phyloP scores from a whole-genome alignment of 2,113 vertebrate species.

The Camelus dromedarius region DNA sequence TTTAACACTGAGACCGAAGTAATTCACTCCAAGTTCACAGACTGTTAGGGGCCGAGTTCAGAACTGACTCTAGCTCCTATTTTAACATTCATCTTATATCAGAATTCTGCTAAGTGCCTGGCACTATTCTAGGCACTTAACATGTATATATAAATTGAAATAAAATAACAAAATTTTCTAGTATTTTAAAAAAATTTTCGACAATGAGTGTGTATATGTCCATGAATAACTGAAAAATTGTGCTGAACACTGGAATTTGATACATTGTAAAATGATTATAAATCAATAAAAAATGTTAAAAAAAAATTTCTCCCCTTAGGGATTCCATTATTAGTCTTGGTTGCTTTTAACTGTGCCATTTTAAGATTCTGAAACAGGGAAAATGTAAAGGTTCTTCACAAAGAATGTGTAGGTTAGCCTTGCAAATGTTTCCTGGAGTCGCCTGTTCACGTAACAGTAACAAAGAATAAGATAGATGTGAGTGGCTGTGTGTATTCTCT shows the following conservation, averaged over 20 bases:
- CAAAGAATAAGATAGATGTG: background rate
- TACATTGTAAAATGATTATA: too few relatives aligned
- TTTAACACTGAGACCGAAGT: background rate
- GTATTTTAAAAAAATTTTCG: background rate
- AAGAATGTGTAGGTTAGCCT: background rate
- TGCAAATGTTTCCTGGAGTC: background rate
- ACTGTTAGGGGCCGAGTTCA: background rate
- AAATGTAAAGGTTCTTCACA: background rate
- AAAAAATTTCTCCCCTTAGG: background rate
- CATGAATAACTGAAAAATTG: too few relatives aligned
- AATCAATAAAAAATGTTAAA: too few relatives aligned
- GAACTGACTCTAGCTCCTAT: background rate
- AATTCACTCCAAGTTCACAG: background rate
- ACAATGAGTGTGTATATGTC: too few relatives aligned
- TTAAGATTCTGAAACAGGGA: background rate
- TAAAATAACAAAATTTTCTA: background rate
- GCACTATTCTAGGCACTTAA: background rate
- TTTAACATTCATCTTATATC: background rate
- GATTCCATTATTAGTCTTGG: background rate
- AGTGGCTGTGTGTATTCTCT: background rate
- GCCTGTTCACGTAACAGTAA: background rate
- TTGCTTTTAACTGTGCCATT: background rate
- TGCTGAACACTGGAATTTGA: too few relatives aligned
- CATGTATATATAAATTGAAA: background rate
- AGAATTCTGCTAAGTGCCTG: background rate